Percentiles rank a stretch among this genome's conserved stretches.
Conservation (phyloP, 2,113 vertebrate genomes). For the Aspiorhynchus laticeps region DNA sequence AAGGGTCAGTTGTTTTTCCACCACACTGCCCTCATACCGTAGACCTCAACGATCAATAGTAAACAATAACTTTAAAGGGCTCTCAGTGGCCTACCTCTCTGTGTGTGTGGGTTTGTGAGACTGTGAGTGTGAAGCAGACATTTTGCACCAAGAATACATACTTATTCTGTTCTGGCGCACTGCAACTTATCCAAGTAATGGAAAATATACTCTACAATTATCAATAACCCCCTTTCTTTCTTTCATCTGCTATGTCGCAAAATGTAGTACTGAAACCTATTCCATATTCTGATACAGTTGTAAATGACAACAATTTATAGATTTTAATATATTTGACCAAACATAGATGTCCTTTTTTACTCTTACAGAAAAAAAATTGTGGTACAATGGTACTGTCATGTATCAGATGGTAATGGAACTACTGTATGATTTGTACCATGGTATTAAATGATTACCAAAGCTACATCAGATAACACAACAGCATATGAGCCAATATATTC, state of each 20-base stretch:
- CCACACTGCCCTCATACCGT: slow-evolving; percentile 41
- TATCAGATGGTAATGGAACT: neutral
- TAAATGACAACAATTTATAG: neutral
- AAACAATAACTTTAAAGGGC: slow-evolving; percentile 56
- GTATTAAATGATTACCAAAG: neutral
- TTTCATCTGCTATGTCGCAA: neutral
- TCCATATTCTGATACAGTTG: neutral
- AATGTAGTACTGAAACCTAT: no score
- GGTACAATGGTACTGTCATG: neutral
- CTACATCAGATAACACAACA: neutral
- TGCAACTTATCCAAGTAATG: slow-evolving; percentile 4
- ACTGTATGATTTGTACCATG: neutral
- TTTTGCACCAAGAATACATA: slow-evolving; percentile 18
- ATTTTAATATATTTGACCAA: neutral
- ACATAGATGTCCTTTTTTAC: neutral
- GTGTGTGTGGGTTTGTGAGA: slow-evolving; percentile 24
- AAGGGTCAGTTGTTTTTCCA: slow-evolving; percentile 53
- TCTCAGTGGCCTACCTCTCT: slow-evolving; percentile 46
- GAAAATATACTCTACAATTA: slow-evolving; percentile 18
- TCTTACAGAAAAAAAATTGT: neutral
- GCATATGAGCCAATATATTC: neutral
- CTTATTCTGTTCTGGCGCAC: slow-evolving; percentile 34
- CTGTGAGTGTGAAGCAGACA: neutral
- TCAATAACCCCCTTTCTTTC: neutral
- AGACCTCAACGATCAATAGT: slow-evolving; percentile 52